phyloP scores from a whole-genome alignment of 2,888 invertebrate genomes.

The Pecten maximus region DNA sequence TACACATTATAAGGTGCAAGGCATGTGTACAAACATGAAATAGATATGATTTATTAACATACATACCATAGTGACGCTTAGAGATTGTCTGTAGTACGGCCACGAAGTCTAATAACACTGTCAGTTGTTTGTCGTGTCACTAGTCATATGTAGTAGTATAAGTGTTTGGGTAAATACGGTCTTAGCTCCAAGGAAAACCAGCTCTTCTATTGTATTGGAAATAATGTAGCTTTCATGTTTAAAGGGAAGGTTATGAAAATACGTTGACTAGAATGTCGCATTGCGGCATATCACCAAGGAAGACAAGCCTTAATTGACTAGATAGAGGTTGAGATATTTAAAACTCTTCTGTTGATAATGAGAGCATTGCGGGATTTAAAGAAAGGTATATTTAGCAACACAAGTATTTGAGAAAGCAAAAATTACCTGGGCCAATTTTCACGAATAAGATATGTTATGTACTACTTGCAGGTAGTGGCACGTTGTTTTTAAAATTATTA shows the following conservation, averaged over 20 bases:
- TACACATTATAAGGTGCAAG: no score
- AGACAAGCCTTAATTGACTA: not conserved
- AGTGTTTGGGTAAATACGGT: not conserved
- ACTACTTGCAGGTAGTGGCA: no score
- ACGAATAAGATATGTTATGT: no score
- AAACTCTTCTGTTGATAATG: no score
- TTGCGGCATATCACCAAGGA: constrained; percentile 3
- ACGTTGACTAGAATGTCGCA: not conserved
- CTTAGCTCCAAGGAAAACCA: not conserved
- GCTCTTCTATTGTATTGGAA: not conserved
- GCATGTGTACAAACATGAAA: no score
- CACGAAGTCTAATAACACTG: not conserved
- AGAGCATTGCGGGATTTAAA: no score
- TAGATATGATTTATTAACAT: not conserved
- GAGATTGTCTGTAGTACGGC: not conserved
- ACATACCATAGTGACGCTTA: not conserved
- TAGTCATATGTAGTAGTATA: no score
- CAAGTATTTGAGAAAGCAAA: no score
- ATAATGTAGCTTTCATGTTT: not conserved
- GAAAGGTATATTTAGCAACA: no score
- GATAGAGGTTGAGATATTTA: no score
- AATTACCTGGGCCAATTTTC: no score
- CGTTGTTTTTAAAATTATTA: no score
- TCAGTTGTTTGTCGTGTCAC: not conserved
- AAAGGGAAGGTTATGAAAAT: not conserved